phyloP scores from a whole-genome alignment of 2,888 invertebrate species.

The Lymantria dispar region DNA sequence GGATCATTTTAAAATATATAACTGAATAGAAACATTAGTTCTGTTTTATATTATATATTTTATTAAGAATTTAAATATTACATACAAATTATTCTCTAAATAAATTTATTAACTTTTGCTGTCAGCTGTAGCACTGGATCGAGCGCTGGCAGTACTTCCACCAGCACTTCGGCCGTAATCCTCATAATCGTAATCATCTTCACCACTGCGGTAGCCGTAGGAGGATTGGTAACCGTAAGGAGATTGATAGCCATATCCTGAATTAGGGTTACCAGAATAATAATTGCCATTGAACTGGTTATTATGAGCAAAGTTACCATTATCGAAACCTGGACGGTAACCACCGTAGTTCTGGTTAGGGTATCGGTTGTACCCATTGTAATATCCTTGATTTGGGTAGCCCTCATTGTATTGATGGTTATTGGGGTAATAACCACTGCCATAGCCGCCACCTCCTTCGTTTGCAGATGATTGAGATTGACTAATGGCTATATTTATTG shows the following conservation, averaged over 20 bases:
- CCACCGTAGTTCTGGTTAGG: slow-evolving; percentile 15
- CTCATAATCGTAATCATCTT: slow-evolving; percentile 37
- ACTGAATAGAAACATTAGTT: no score
- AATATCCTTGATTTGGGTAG: slow-evolving; percentile 29
- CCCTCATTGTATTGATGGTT: slow-evolving; percentile 55
- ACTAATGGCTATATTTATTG: slow-evolving; percentile 73
- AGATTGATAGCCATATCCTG: slow-evolving; percentile 51
- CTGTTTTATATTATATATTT: no score
- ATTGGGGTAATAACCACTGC: slow-evolving; percentile 51
- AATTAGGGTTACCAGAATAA: slow-evolving; percentile 40
- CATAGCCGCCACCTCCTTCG: slow-evolving; percentile 57
- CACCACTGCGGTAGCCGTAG: slow-evolving; percentile 41
- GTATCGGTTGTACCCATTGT: slow-evolving; percentile 45
- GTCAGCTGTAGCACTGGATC: slow-evolving; percentile 27
- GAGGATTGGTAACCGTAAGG: slow-evolving; percentile 49
- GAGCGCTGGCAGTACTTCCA: slow-evolving; percentile 19
- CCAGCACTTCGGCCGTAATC: slow-evolving; percentile 19
- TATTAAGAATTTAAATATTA: background rate
- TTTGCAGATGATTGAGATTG: slow-evolving; percentile 71
- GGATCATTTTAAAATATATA: no score
- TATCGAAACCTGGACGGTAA: slow-evolving; percentile 48
- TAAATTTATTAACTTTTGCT: background rate
- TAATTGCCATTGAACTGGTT: slow-evolving; percentile 73
- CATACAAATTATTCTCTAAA: background rate
- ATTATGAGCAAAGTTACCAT: slow-evolving; percentile 57